phyloP scores from a whole-genome alignment of 2,797 vertebrate genomes.

The Nannoperca australis region DNA sequence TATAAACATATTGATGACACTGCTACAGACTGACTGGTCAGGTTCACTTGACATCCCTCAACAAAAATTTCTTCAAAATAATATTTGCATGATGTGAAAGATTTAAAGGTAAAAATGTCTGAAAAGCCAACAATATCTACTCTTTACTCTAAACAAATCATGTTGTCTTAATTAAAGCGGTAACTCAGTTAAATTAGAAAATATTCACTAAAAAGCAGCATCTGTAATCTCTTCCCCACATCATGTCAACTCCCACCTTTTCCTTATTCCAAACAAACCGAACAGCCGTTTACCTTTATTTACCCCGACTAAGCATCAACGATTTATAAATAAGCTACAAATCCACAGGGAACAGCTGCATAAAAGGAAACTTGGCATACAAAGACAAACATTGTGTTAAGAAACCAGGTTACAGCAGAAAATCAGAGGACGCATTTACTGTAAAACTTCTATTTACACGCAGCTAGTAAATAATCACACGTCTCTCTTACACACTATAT shows the following conservation, averaged over 20 bases:
- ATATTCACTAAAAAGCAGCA: neutral
- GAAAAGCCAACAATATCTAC: neutral
- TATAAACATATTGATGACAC: too few species aligned
- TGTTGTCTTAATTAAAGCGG: neutral
- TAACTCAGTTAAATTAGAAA: neutral
- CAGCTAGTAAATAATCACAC: neutral
- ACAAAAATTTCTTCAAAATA: neutral
- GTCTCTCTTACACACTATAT: too few species aligned
- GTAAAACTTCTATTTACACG: neutral
- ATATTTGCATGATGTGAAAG: neutral
- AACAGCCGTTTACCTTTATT: conserved; percentile 12
- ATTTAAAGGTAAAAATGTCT: neutral
- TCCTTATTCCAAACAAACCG: conserved; percentile 23
- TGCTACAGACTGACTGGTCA: too few species aligned
- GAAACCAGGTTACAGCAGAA: neutral
- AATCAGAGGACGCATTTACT: neutral
- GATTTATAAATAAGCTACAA: conserved; percentile 24
- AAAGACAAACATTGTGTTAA: neutral
- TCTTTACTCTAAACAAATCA: neutral
- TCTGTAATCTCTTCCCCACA: too few species aligned
- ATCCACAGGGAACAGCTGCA: conserved; percentile 27
- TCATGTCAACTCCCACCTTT: neutral
- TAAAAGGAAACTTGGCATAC: conserved; percentile 20
- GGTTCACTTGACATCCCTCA: too few species aligned
- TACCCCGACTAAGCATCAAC: conserved; percentile 6